Evolutionary conservation across 2,888 invertebrate genomes (phyloP), one percentile per base, ranked within the genome.

Genomic region (Blastobasis adustella): DNA sequence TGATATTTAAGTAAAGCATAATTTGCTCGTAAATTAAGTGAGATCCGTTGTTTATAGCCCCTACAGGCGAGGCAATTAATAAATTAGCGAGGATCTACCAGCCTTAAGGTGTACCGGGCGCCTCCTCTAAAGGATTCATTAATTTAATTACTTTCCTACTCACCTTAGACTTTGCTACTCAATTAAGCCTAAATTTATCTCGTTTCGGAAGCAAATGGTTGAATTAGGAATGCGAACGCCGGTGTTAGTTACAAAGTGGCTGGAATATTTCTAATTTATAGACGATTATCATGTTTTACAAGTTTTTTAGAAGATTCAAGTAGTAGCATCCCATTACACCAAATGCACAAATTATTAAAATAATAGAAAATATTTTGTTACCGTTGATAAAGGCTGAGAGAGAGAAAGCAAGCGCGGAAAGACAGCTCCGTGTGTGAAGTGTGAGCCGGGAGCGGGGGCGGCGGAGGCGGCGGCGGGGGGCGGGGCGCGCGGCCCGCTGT

Each of bases 1-100:
- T 88, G 87, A 87, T 87, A 88, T 88, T 87, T 86, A 87, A 87
- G 85, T 83, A 82, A 84, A 85, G 86, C 81, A 87, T 86, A 87
- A 89, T 87, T 87, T 75, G 79, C 81, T 85, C 85, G 85, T 88
- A 86, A 85, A 85, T 87, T 88, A 87, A 85, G 83, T 75, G 78
- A 82, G 84, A 86, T 83, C 73, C 79, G 76, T 87, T 88, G 86
- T 88, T 87, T 86, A 87, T 85, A 82, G 80, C 77, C 61, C 69
- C 73, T 67, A 69, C 65, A 69, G 80, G 80, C 73, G 76, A 73
- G 76, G 80, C 85, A 86, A 87, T 88, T 88, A 87, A 88, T 88
- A 86, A 87, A 88, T 88, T 88, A 87, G 79, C 79, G 66, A 63
- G 77, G 78, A 83, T 82, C 78, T 74, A 63, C 75, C 65, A 74